Conservation (phyloP, 2,113 vertebrate genomes). For the Sardina pilchardus region DNA sequence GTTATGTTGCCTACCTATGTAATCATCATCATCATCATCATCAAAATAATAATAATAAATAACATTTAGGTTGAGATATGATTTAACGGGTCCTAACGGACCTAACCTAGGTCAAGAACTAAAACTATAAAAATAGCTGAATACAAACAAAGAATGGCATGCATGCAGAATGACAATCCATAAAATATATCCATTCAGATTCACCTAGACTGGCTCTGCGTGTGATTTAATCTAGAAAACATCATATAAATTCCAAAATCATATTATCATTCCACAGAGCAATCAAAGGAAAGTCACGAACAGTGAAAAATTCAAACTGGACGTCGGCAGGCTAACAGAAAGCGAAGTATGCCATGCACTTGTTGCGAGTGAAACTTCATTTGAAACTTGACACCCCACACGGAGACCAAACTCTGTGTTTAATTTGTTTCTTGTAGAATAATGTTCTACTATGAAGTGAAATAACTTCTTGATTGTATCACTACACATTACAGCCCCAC, state of each 20-base stretch:
- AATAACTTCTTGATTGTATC: background rate
- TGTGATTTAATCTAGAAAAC: background rate
- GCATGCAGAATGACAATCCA: background rate
- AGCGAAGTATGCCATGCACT: background rate
- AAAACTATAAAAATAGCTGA: background rate
- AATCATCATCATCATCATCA: no score
- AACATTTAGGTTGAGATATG: no score
- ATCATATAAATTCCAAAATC: background rate
- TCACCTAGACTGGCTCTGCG: background rate
- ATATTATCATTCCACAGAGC: background rate
- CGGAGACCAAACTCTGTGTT: background rate
- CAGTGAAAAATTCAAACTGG: background rate
- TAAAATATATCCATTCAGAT: background rate
- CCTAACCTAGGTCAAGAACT: no score
- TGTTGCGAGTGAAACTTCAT: background rate
- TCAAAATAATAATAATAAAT: no score
- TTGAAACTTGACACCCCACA: constrained; percentile 7
- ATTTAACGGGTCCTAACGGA: no score
- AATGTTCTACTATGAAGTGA: background rate
- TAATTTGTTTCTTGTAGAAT: background rate
- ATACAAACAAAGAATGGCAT: background rate
- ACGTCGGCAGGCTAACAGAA: background rate
- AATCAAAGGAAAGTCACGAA: background rate
- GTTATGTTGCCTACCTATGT: no score
- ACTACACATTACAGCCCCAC: background rate